phyloP scores from a whole-genome alignment of 2,113 vertebrate species.

The Brachyhypopomus occidentalis region DNA sequence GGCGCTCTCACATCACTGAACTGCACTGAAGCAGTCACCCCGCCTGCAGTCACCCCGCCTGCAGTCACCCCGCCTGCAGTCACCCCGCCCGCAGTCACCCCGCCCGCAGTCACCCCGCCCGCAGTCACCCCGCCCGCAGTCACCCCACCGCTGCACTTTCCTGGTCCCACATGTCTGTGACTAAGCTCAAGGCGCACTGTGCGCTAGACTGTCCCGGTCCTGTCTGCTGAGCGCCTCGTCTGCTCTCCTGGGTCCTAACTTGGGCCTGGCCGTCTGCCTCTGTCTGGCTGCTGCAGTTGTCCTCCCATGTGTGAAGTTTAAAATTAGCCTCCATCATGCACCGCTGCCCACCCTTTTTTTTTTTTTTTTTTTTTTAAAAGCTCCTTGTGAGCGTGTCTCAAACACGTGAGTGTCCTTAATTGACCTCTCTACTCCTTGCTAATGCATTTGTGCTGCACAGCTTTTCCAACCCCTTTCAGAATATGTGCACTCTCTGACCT shows the following conservation, averaged over 20 bases:
- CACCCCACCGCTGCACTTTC: constrained; percentile 26
- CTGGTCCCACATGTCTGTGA: neutral
- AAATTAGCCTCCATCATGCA: constrained; percentile 39
- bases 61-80: too few relatives aligned
- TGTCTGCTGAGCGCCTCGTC: neutral
- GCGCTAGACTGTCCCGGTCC: neutral
- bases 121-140: too few relatives aligned
- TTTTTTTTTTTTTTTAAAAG: neutral
- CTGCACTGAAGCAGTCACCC: neutral
- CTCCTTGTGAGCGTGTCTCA: constrained; percentile 15
- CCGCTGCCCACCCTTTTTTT: constrained; percentile 11
- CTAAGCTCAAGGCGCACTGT: neutral
- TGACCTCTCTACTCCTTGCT: neutral
- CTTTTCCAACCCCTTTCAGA: neutral
- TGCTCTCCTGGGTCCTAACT: neutral
- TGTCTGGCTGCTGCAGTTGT: constrained; percentile 9
- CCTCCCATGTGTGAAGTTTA: constrained; percentile 37
- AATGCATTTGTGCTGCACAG: neutral
- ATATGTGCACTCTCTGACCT: neutral
- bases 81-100: too few relatives aligned
- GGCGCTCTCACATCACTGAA: constrained; percentile 2
- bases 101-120: too few relatives aligned
- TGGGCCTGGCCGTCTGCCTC: neutral
- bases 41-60: neutral
- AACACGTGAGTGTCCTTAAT: constrained; percentile 6